Conservation (phyloP, 2,797 vertebrate genomes). For the Monodelphis domestica region DNA sequence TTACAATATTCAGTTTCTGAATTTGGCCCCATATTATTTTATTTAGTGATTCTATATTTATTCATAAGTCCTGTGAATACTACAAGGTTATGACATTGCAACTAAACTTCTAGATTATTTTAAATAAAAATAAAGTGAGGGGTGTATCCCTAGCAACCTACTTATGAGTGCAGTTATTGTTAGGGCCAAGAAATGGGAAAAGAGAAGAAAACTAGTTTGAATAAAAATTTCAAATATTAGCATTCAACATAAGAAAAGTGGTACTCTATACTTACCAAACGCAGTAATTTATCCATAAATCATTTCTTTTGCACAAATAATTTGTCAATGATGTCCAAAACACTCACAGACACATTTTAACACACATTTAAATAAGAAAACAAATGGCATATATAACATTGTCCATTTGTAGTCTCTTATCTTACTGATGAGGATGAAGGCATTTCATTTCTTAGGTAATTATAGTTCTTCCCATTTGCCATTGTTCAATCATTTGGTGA, state of each 20-base stretch:
- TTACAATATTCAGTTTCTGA: constrained; percentile 21
- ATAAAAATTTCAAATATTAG: not conserved
- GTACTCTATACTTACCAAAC: not conserved
- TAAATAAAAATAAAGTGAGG: constrained; percentile 9
- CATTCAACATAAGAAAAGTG: constrained; percentile 16
- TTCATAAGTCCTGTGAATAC: not conserved
- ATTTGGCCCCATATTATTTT: constrained; percentile 28
- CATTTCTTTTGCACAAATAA: not conserved
- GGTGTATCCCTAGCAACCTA: not conserved
- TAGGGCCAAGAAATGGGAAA: not conserved
- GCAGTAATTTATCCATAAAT: not conserved
- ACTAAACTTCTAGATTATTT: not conserved
- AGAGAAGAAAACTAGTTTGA: constrained; percentile 1
- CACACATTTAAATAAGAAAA: not conserved
- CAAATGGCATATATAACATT: not conserved
- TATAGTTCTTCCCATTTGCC: not conserved
- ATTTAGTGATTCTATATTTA: not conserved
- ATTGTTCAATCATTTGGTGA: no score
- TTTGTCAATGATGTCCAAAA: not conserved
- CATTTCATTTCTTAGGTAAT: not conserved
- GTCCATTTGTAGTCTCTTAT: not conserved
- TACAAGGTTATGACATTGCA: not conserved
- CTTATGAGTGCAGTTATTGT: not conserved
- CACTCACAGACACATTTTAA: not conserved
- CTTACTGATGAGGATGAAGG: not conserved